Conservation (phyloP, 64 coral and sea anemone genomes). For the Acropora tenuis region DNA sequence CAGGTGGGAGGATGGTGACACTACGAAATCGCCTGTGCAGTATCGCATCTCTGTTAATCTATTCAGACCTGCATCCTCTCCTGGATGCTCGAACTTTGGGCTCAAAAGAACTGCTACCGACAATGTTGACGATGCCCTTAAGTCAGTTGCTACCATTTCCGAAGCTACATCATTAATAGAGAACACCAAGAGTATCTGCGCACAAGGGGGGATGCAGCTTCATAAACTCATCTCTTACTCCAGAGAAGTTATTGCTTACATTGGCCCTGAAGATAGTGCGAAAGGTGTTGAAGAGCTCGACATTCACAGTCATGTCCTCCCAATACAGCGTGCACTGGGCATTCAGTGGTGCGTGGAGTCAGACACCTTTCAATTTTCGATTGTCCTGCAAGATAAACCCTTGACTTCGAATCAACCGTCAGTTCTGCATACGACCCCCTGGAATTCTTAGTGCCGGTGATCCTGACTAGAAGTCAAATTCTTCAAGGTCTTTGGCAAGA, state of each 20-base stretch:
- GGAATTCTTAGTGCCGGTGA: too few relatives aligned
- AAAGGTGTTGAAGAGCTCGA: slow-evolving; percentile 22
- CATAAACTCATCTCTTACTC: too few relatives aligned
- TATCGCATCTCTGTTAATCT: too few relatives aligned
- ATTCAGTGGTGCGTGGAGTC: slow-evolving; percentile 16
- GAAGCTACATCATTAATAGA: slow-evolving; percentile 31
- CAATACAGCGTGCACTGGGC: background rate
- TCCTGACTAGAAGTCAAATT: too few relatives aligned
- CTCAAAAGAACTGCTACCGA: slow-evolving; percentile 17
- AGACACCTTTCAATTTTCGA: slow-evolving; percentile 25
- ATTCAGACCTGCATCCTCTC: background rate
- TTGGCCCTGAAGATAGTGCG: slow-evolving; percentile 19
- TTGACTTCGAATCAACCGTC: background rate
- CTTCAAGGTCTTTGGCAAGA: too few relatives aligned
- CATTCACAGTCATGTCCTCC: background rate
- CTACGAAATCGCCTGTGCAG: too few relatives aligned
- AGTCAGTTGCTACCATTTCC: slow-evolving; percentile 27
- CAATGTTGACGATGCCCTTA: slow-evolving; percentile 37
- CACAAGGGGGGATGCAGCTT: too few relatives aligned
- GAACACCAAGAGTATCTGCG: too few relatives aligned
- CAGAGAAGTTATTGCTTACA: background rate
- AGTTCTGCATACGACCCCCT: too few relatives aligned
- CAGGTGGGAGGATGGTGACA: too few relatives aligned
- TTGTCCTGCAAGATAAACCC: slow-evolving; percentile 15
- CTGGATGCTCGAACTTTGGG: slow-evolving; percentile 26